Base-by-base conservation (phyloP, 2,888 invertebrate species). In the Hirtodrosophila duncani region DNA sequence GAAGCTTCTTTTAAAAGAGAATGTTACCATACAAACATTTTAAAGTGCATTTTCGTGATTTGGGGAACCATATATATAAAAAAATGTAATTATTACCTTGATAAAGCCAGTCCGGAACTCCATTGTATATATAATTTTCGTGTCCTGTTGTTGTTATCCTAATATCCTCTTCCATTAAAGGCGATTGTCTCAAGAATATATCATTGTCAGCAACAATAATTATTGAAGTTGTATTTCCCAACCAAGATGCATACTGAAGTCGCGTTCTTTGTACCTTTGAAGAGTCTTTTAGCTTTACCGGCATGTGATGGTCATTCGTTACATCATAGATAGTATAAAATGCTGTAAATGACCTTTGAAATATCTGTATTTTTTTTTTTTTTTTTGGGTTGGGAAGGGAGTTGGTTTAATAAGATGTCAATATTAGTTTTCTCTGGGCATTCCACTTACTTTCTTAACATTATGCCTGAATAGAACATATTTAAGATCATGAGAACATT, bases 61-160 rank as follows among this genome's bases (percentile, higher is more conserved):
- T n/a, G n/a, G n/a, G n/a, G n/a, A n/a, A n/a, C n/a, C n/a, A n/a
- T n/a, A n/a, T n/a, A n/a, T n/a, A n/a, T n/a, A n/a, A n/a, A n/a
- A n/a, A n/a, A n/a, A n/a, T n/a, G n/a, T n/a, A 56, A 8, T 68
- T 84, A 94, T 72, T 86, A 95, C 96, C 96, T 91, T 98, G 98
- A 88, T 98, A 98, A 17, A 98, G 88, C 97, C 98, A 98, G 86
- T 98, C 98, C 10, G 97, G 94, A 20, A 98, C 91, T 43, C 97
- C 98, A 86, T 98, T 97, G 88, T 94, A 97, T 48, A 97, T 89
- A 46, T 92, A 88, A 48, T 93, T 94, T n/a, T 93, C 92, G 65
- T 90, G 88, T 20, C 94, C 94, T 38, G 93, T 92, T 82, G 90
- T 90, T 38, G 95, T 95, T 83, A 95, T 89, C 36, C 92, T 90